Conservation (phyloP, 35 echinoderm and acorn worm genomes). For the Apostichopus californicus region DNA sequence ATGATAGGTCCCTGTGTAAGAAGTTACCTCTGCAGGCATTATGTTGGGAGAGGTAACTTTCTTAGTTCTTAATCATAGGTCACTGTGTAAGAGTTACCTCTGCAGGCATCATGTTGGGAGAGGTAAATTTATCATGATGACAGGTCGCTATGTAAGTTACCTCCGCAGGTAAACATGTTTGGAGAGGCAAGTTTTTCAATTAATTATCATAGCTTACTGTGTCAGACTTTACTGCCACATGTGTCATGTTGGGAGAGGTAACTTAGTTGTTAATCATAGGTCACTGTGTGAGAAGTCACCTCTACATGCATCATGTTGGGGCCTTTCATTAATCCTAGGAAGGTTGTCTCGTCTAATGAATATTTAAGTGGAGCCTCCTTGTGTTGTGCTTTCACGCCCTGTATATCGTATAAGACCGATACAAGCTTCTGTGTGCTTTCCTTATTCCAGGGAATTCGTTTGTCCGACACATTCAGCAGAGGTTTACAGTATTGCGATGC, state of each 20-base stretch:
- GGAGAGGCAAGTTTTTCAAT: too few relatives aligned
- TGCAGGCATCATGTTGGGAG: slow-evolving; percentile 45
- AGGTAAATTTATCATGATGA: slow-evolving; percentile 28
- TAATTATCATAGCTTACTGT: too few relatives aligned
- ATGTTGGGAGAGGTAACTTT: slow-evolving; percentile 63
- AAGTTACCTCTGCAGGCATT: not conserved
- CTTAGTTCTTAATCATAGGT: not conserved
- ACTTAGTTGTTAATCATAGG: not conserved
- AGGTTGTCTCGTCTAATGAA: too few relatives aligned
- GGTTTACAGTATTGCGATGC: slow-evolving; percentile 72
- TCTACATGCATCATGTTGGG: slow-evolving; percentile 35
- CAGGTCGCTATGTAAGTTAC: too few relatives aligned
- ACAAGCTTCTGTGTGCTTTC: not conserved
- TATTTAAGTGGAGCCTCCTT: too few relatives aligned
- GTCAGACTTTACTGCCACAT: slow-evolving; percentile 60
- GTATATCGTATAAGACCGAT: not conserved
- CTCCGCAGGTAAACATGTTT: not conserved
- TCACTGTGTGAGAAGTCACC: not conserved
- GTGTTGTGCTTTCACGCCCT: too few relatives aligned
- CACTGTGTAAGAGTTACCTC: not conserved
- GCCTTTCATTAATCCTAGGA: too few relatives aligned
- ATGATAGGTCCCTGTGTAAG: too few relatives aligned
- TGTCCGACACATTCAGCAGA: slow-evolving; percentile 78
- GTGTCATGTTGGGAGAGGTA: slow-evolving; percentile 75
- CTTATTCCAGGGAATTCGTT: slow-evolving; percentile 82